phyloP scores from a whole-genome alignment of 37 sponge, comb jelly and placozoan species.

The Corticium candelabrum region DNA sequence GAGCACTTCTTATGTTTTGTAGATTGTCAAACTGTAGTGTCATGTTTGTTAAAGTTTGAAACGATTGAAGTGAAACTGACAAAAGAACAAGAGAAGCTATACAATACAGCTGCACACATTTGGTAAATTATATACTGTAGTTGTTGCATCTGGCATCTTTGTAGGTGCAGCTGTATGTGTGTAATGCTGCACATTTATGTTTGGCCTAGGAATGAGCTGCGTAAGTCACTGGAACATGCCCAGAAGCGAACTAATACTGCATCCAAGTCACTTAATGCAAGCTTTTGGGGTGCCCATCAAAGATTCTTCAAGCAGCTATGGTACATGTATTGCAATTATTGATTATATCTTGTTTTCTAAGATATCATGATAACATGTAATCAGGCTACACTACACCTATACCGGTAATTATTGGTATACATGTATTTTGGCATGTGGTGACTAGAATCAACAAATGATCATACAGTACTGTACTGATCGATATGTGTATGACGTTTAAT shows the following conservation, averaged over 20 bases:
- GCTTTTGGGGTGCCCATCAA: constrained; percentile 47
- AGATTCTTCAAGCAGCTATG: constrained; percentile 59
- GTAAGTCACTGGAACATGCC: constrained; percentile 23
- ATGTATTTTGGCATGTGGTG: too few species aligned
- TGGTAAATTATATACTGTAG: constrained; percentile 34
- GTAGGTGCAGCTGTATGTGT: too few species aligned
- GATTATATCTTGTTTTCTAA: too few species aligned
- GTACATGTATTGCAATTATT: constrained; percentile 7
- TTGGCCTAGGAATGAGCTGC: constrained; percentile 41
- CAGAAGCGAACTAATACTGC: constrained; percentile 14
- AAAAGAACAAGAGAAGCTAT: constrained; percentile 18
- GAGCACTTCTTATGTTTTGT: not conserved
- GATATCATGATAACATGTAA: too few species aligned
- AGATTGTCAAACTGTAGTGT: not conserved
- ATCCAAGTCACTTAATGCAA: not conserved
- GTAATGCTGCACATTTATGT: too few species aligned
- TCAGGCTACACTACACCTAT: too few species aligned
- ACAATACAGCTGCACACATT: constrained; percentile 32
- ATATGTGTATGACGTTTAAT: too few species aligned
- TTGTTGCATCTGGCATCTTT: too few species aligned
- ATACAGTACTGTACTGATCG: too few species aligned
- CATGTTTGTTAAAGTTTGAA: constrained; percentile 25
- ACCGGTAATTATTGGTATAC: too few species aligned
- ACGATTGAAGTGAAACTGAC: constrained; percentile 22
- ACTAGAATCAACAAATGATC: too few species aligned